Percentiles rank a stretch among this genome's conserved stretches.
Conservation (phyloP, 2,888 invertebrate species). For the Drosophila basisetae region DNA sequence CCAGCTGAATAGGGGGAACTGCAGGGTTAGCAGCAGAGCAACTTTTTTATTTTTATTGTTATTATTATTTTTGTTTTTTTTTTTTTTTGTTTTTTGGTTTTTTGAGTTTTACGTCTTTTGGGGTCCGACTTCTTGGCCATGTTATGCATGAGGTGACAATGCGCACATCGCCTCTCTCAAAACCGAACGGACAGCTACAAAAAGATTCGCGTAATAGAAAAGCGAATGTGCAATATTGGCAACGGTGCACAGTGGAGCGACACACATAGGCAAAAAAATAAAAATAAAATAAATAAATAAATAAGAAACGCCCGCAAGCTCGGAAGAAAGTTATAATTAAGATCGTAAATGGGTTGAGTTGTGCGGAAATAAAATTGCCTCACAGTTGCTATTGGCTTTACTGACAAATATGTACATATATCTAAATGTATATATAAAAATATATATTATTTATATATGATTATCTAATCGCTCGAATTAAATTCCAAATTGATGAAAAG, state of each 20-base stretch:
- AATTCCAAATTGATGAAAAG: background rate
- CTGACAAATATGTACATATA: background rate
- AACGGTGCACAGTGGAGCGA: constrained; percentile 34
- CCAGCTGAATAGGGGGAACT: background rate
- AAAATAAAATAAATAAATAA: background rate
- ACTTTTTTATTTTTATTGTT: constrained; percentile 1
- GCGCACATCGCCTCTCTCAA: constrained; percentile 51
- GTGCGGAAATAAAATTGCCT: constrained; percentile 7
- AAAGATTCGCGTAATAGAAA: constrained; percentile 17
- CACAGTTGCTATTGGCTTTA: background rate
- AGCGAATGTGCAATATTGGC: constrained; percentile 45
- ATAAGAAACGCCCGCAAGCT: background rate
- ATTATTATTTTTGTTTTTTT: background rate
- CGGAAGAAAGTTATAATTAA: constrained; percentile 5
- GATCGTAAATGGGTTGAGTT: constrained; percentile 5
- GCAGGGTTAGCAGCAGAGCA: background rate
- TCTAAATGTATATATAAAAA: background rate
- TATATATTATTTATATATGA: background rate
- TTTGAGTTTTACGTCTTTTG: constrained; percentile 9
- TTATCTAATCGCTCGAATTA: background rate
- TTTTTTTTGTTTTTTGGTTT: background rate
- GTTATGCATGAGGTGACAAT: constrained; percentile 76
- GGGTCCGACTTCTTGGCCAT: constrained; percentile 51
- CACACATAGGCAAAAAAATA: background rate
- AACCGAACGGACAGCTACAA: constrained; percentile 29